Evolutionary conservation across 1,140 invertebrate genomes (phyloP).

Genomic region (Steinernema feltiae): DNA sequence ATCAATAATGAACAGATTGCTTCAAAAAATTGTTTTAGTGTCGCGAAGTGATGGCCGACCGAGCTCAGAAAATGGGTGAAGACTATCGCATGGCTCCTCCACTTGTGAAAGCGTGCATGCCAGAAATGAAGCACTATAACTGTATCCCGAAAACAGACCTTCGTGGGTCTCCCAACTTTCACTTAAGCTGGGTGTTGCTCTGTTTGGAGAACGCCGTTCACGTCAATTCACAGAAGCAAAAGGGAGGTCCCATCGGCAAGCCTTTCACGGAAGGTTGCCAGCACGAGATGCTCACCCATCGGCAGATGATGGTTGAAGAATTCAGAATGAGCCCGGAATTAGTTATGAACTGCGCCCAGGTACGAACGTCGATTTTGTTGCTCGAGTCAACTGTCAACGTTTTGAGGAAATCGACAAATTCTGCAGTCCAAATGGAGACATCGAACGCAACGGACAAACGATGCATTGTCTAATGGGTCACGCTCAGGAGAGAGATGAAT

Average conservation of each 20-base stretch:
- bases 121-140: slow-evolving; percentile 71
- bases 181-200: slow-evolving; percentile 77
- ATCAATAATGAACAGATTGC: slow-evolving; percentile 6
- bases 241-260: slow-evolving; percentile 37
- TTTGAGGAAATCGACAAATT: slow-evolving; percentile 68
- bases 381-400: neutral
- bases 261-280: slow-evolving; percentile 66
- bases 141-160: slow-evolving; percentile 52
- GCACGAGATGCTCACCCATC: slow-evolving; percentile 79
- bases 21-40: slow-evolving; percentile 65
- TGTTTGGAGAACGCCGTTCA: slow-evolving; percentile 81
- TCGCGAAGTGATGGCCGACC: slow-evolving; percentile 72
- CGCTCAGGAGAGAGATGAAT: slow-evolving; percentile 61
- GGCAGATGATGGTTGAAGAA: slow-evolving; percentile 83
- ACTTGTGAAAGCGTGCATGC: slow-evolving; percentile 76
- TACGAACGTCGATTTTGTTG: slow-evolving; percentile 64
- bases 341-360: slow-evolving; percentile 76
- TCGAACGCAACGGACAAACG: slow-evolving; percentile 76
- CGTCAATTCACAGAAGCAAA: slow-evolving; percentile 61
- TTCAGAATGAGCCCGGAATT: slow-evolving; percentile 84
- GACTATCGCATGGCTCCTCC: slow-evolving; percentile 85
- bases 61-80: slow-evolving; percentile 78
- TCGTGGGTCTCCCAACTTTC: slow-evolving; percentile 54
- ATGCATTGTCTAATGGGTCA: slow-evolving; percentile 93
- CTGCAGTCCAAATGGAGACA: slow-evolving; percentile 58